Conservation (phyloP, 2,888 invertebrate genomes). For the Melanargia galathea region DNA sequence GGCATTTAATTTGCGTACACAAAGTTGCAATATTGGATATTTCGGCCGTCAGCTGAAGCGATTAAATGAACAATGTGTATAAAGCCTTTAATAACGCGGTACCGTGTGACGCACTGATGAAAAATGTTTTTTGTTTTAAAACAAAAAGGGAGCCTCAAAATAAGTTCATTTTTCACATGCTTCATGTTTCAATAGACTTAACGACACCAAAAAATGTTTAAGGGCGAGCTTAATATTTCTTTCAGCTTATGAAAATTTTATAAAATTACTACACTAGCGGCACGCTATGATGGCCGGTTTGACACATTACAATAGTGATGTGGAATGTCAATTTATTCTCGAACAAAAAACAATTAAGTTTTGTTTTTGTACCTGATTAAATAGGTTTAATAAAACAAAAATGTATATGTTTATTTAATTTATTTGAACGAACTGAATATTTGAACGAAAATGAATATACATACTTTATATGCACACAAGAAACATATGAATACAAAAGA, state of each 20-base stretch:
- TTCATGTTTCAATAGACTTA: slow-evolving; percentile 10
- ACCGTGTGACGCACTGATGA: slow-evolving; percentile 9
- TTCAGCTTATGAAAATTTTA: background rate
- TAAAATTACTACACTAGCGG: background rate
- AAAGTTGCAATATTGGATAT: slow-evolving; percentile 19
- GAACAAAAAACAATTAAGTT: too few relatives aligned
- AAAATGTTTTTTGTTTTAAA: slow-evolving; percentile 7
- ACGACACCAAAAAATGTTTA: background rate
- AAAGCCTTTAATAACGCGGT: slow-evolving; percentile 10
- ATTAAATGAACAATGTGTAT: slow-evolving; percentile 10
- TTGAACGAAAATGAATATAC: too few relatives aligned
- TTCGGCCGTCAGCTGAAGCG: slow-evolving; percentile 16
- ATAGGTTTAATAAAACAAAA: too few relatives aligned
- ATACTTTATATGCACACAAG: too few relatives aligned
- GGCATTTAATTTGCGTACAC: slow-evolving; percentile 6
- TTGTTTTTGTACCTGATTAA: too few relatives aligned
- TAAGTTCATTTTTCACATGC: slow-evolving; percentile 10
- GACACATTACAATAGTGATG: too few relatives aligned
- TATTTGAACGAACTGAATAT: too few relatives aligned
- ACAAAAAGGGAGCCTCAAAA: background rate
- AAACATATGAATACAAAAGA: too few relatives aligned
- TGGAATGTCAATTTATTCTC: too few relatives aligned
- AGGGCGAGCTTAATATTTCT: background rate
- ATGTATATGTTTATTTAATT: too few relatives aligned
- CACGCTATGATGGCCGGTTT: too few relatives aligned